A percentile compares a stretch with the other conserved stretches of the same genome.
Evolutionary conservation across 2,888 invertebrate species (phyloP).

Genomic region (Machimus atricapillus): DNA sequence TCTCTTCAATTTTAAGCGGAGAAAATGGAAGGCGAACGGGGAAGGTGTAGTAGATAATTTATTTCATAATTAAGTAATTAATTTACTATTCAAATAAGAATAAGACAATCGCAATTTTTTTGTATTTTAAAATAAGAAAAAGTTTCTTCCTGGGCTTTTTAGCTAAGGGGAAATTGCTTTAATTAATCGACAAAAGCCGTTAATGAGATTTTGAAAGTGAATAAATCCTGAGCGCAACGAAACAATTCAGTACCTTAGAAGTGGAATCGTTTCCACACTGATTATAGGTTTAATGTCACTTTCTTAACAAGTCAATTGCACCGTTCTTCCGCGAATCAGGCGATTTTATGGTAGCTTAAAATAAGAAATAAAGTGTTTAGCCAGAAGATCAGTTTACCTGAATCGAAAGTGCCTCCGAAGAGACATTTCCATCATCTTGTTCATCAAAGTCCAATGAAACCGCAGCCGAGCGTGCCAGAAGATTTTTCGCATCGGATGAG

Average conservation of each 20-base stretch:
- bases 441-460: constrained; percentile 51
- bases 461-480: constrained; percentile 56
- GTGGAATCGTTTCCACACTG: not conserved
- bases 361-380: not conserved
- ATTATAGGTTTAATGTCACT: not conserved
- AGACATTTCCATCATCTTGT: constrained; percentile 56
- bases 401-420: constrained; percentile 56
- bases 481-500: constrained; percentile 57
- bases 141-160: not conserved
- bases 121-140: not conserved
- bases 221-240: not conserved
- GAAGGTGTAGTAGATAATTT: not conserved
- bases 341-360: not conserved
- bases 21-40: not conserved
- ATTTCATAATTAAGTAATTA: not conserved
- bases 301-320: not conserved
- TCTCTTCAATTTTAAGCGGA: not conserved
- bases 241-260: not conserved
- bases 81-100: not conserved
- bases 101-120: not conserved
- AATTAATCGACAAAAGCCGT: not conserved
- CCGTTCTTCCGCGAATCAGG: not conserved
- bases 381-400: constrained; percentile 50
- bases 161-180: not conserved
- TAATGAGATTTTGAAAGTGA: not conserved